Evolutionary conservation across 2,113 vertebrate species (phyloP).

Genomic region (Syrrhaptes paradoxus): DNA sequence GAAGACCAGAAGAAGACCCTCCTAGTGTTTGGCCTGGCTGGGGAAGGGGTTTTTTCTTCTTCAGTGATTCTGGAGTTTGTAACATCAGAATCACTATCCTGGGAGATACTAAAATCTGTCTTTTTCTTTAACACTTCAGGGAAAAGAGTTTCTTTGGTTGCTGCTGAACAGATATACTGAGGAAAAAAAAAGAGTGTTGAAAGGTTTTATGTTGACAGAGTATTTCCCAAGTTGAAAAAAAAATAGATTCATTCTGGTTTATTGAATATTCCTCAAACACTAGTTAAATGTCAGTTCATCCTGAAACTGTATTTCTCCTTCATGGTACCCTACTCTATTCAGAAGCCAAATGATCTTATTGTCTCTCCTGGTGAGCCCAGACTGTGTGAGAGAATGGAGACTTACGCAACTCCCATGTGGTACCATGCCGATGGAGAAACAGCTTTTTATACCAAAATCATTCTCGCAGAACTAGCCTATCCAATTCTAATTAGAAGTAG

Average conservation of each 20-base stretch:
- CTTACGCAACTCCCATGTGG: background rate
- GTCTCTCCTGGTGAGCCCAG: background rate
- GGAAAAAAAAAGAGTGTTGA: background rate
- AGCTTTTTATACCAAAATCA: slow-evolving; percentile 21
- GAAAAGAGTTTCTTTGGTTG: background rate
- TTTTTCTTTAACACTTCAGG: background rate
- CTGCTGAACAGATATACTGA: background rate
- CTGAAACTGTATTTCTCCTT: background rate
- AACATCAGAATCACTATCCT: background rate
- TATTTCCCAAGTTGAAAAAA: background rate
- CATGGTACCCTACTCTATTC: background rate
- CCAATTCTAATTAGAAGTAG: slow-evolving; percentile 29
- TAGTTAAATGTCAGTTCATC: background rate
- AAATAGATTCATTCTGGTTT: background rate
- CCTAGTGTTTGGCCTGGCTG: rapidly evolving
- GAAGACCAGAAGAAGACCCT: background rate
- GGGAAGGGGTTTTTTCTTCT: background rate
- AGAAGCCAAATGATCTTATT: slow-evolving; percentile 6
- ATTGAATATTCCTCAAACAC: slow-evolving; percentile 1
- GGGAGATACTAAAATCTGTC: background rate
- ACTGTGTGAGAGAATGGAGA: background rate
- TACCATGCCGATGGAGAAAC: background rate
- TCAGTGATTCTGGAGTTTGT: background rate
- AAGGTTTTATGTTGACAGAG: background rate
- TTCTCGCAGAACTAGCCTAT: slow-evolving; percentile 4